Evolutionary conservation across 2,888 invertebrate species (phyloP), one percentile per base, ranked within the genome.

Genomic region (Sisyra nigra): DNA sequence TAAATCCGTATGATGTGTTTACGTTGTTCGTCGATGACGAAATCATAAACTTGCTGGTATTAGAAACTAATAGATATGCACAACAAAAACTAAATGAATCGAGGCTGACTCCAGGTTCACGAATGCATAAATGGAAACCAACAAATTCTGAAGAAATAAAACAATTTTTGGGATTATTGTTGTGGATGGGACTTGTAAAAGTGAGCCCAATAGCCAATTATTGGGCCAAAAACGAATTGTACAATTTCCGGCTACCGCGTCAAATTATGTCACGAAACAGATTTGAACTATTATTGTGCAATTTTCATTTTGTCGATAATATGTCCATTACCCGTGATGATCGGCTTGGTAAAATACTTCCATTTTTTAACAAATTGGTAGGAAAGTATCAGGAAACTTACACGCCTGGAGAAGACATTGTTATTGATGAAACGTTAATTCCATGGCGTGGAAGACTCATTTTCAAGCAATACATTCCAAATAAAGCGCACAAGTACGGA

Each of bases 141-240:
- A 24, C 24, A 24, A 24, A 3, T 24, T 5, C 24, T 24, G 24
- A 3, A 24, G 24, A 24, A 24, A 24, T 24, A 5, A 24, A 24
- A 24, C 3, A 24, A 24, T 5, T 24, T 33, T 3, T 48, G 32
- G 45, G 48, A 42, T 15, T 48, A 17, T 30, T 46, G 19, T 41
- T 47, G 18, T 48, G 36, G 36, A 48, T 48, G 48, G 48, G 48
- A 36, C 2, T 48, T 41, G 45, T 47, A 40, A 45, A 43, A 47
- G 40, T 46, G 33, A 44, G 30, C 41, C 44, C 39, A 14, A 44
- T 46, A 10, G 37, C 44, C 29, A 45, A 43, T 44, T n/a, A n/a
- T 48, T 47, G 46, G 42, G 41, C 46, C 15, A 46, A 37, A 44
- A 45, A 33, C 36, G 18, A 19, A 38, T n/a, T 47, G 14, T 46